These are phyloP conservation scores for Sitobion miscanthi DNA, from an alignment of 1,140 invertebrate genomes.

Conservation along the genomic window DNA sequence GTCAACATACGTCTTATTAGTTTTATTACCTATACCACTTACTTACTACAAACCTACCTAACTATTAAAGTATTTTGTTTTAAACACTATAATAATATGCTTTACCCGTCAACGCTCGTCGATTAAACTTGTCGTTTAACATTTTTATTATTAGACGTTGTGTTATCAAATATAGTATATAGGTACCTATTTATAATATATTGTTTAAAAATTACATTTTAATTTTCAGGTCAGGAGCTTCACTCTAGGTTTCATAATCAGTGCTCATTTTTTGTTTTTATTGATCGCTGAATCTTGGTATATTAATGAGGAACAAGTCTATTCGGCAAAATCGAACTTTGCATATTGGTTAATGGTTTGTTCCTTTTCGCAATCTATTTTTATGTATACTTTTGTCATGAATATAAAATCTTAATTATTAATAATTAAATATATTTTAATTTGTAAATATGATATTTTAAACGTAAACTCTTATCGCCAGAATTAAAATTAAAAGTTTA, in stretches of 20 bases:
- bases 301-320: neutral
- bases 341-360: neutral
- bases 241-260: neutral
- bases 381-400: neutral
- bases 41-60: no score
- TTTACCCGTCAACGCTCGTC: no score
- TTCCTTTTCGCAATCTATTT: neutral
- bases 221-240: neutral
- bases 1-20: neutral
- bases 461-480: neutral
- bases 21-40: neutral
- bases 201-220: neutral
- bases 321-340: neutral
- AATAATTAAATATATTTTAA: neutral
- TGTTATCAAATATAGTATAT: neutral
- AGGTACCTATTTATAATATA: neutral
- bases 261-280: constrained; percentile 8
- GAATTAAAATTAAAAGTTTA: neutral
- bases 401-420: neutral
- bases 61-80: neutral
- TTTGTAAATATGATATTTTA: no score
- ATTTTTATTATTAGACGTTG: neutral
- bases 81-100: neutral
- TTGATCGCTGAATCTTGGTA: neutral
- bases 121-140: neutral